Conservation (phyloP, 2,888 invertebrate species). For the Pyrrhia umbra region DNA sequence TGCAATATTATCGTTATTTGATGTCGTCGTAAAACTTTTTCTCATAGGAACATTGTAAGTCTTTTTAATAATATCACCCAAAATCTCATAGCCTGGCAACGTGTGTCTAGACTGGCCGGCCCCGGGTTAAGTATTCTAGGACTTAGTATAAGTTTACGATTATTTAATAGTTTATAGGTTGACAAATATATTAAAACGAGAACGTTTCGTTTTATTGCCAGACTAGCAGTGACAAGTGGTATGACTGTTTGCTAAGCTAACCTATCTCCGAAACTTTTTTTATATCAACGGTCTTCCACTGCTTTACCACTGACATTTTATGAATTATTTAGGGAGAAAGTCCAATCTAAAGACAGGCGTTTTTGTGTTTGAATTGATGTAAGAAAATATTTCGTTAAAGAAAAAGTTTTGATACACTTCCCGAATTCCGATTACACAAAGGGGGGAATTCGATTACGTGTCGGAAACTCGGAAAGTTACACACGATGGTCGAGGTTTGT, state of each 20-base stretch:
- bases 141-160: slow-evolving; percentile 14
- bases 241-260: not conserved
- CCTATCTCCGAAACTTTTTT: not conserved
- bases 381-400: slow-evolving; percentile 9
- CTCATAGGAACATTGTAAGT: not conserved
- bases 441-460: slow-evolving; percentile 19
- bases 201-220: slow-evolving; percentile 7
- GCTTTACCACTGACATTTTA: too few species aligned
- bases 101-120: slow-evolving; percentile 16
- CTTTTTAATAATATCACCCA: slow-evolving; percentile 3
- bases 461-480: slow-evolving; percentile 17
- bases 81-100: not conserved
- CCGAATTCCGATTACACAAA: slow-evolving; percentile 13
- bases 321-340: too few species aligned
- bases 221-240: not conserved
- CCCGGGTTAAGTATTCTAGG: slow-evolving; percentile 2
- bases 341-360: too few species aligned
- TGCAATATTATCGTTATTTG: too few species aligned
- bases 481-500: slow-evolving; percentile 20
- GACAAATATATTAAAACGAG: slow-evolving; percentile 25
- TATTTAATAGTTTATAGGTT: slow-evolving; percentile 27
- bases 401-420: slow-evolving; percentile 5
- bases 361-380: too few species aligned
- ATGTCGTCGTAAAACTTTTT: not conserved
- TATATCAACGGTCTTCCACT: not conserved